These are phyloP conservation scores for Papilio aristodemus DNA, from an alignment of 1,140 invertebrate genomes.

Conservation along the genomic window DNA sequence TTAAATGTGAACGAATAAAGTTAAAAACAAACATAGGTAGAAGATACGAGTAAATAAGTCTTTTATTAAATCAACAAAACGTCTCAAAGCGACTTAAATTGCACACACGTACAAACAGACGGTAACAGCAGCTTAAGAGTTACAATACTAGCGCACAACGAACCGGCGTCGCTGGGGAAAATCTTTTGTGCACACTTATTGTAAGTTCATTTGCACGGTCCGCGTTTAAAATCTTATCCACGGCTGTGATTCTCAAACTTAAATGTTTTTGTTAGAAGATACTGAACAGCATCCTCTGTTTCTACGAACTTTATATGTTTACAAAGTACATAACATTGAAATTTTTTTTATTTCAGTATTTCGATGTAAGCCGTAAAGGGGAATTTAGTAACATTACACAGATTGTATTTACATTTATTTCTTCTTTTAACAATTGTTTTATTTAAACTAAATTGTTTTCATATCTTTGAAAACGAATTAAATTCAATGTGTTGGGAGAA, in stretches of 20 bases:
- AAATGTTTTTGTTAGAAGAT: neutral
- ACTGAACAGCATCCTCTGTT: too few species aligned
- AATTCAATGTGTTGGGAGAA: neutral
- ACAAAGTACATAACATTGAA: too few species aligned
- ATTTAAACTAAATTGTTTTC: neutral
- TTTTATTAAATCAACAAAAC: neutral
- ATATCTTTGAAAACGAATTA: neutral
- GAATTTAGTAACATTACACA: too few species aligned
- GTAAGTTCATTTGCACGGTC: neutral
- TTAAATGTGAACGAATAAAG: neutral
- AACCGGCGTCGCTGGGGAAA: neutral
- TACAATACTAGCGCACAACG: neutral
- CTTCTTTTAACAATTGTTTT: too few species aligned
- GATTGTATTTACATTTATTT: too few species aligned
- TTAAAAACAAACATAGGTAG: neutral
- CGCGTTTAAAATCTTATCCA: conserved; percentile 2
- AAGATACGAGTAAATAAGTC: neutral
- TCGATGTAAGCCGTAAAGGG: too few species aligned
- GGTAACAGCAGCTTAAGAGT: neutral
- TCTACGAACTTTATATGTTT: too few species aligned
- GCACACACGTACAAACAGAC: neutral
- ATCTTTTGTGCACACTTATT: conserved; percentile 6
- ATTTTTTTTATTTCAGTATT: too few species aligned
- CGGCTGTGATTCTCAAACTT: neutral
- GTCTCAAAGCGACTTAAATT: neutral